Evolutionary conservation across 2,113 vertebrate genomes (phyloP).

Genomic region (Heptranchias perlo): DNA sequence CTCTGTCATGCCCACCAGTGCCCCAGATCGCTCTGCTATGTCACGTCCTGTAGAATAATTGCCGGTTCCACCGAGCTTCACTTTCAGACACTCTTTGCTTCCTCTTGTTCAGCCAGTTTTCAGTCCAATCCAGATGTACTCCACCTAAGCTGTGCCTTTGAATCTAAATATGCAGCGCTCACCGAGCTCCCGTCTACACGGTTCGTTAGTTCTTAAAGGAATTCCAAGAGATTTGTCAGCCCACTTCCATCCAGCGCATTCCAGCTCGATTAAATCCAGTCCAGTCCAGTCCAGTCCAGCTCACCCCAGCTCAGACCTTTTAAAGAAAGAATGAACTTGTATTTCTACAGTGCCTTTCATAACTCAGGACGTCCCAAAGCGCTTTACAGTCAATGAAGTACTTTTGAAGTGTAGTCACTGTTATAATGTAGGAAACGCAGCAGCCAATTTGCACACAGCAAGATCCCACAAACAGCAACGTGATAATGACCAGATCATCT

Average conservation of each 20-base stretch:
- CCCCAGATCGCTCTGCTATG: background rate
- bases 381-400: background rate
- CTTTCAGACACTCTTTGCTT: background rate
- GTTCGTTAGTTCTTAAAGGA: background rate
- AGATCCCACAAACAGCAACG: background rate
- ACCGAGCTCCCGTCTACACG: background rate
- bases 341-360: background rate
- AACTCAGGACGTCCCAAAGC: background rate
- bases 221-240: slow-evolving; percentile 2
- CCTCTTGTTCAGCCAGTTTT: background rate
- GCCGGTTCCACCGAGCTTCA: too few species aligned
- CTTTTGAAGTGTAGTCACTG: background rate
- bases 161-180: background rate
- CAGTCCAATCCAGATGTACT: background rate
- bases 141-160: background rate
- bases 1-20: too few species aligned
- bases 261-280: background rate
- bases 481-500: background rate
- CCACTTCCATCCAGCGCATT: background rate
- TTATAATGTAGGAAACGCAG: background rate
- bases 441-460: background rate
- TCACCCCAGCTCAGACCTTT: background rate
- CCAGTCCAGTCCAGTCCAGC: background rate
- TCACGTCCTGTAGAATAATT: background rate
- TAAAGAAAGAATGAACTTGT: background rate